Evolutionary conservation across 2,888 invertebrate species (phyloP).

Genomic region (Ophraella communa): DNA sequence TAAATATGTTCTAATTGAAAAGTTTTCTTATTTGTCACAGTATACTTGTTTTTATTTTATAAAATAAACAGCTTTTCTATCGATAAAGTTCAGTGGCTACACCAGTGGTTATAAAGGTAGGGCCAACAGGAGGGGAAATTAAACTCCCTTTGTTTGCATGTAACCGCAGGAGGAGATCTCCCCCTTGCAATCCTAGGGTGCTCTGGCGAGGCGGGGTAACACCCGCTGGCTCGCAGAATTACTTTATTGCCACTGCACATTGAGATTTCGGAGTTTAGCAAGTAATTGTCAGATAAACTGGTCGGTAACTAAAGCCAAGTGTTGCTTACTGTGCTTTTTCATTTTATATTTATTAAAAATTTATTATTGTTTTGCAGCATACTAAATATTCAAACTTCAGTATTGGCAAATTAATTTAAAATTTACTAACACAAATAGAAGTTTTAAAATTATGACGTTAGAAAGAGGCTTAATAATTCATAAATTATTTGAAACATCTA

Average conservation of each 20-base stretch:
- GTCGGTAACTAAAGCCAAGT: neutral
- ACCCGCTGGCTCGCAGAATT: constrained; percentile 34
- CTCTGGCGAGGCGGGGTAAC: constrained; percentile 28
- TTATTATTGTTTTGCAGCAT: too few relatives aligned
- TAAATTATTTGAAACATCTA: too few relatives aligned
- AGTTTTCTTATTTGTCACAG: too few relatives aligned
- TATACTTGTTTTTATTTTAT: too few relatives aligned
- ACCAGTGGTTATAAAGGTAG: constrained; percentile 3
- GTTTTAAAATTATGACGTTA: too few relatives aligned
- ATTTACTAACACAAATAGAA: too few relatives aligned
- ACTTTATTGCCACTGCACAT: constrained; percentile 43
- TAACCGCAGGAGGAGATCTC: constrained; percentile 45
- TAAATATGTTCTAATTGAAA: too few relatives aligned
- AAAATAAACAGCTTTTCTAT: too few relatives aligned
- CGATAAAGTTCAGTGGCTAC: neutral
- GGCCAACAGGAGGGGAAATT: constrained; percentile 29
- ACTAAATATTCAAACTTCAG: too few relatives aligned
- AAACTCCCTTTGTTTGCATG: constrained; percentile 52
- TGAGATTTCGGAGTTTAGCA: constrained; percentile 37
- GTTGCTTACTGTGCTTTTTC: neutral
- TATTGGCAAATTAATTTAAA: too few relatives aligned
- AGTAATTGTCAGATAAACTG: constrained; percentile 29
- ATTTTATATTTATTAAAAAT: too few relatives aligned
- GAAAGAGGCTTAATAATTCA: too few relatives aligned
- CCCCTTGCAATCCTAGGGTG: constrained; percentile 26